These are phyloP conservation scores for Drosophila neonasuta DNA, from an alignment of 2,888 invertebrate species.

Conservation along the genomic window DNA sequence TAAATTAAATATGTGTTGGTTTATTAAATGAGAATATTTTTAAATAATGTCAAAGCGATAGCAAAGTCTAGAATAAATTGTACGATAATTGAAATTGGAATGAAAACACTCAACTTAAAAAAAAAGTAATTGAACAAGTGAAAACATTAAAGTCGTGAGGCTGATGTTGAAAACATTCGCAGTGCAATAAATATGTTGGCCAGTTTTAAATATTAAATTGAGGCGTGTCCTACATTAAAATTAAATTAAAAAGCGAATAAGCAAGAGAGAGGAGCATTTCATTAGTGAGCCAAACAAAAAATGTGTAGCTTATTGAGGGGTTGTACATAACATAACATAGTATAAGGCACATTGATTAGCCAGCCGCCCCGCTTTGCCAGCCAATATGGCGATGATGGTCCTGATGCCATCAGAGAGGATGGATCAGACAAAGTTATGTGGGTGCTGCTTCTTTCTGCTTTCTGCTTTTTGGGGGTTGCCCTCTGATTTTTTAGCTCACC, in stretches of 20 bases:
- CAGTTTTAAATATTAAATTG: not conserved
- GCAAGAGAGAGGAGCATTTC: slow-evolving; percentile 19
- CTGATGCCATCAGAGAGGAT: not conserved
- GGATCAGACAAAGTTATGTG: not conserved
- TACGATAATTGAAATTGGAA: too few species aligned
- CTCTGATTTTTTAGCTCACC: slow-evolving; percentile 23
- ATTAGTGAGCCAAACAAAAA: slow-evolving; percentile 10
- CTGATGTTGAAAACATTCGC: too few species aligned
- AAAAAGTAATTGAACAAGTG: too few species aligned
- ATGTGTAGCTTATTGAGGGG: slow-evolving; percentile 5
- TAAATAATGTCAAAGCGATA: too few species aligned
- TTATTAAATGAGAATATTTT: too few species aligned
- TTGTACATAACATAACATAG: not conserved
- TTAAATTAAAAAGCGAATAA: slow-evolving; percentile 39
- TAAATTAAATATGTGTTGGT: too few species aligned
- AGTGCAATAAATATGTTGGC: not conserved
- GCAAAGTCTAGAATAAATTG: too few species aligned
- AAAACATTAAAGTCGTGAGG: too few species aligned
- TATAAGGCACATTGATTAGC: slow-evolving; percentile 61
- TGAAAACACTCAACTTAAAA: too few species aligned
- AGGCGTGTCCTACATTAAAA: slow-evolving; percentile 20
- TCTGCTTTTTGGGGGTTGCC: slow-evolving; percentile 39
- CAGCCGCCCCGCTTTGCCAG: slow-evolving; percentile 33
- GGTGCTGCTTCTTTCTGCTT: slow-evolving; percentile 12
- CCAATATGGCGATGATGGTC: slow-evolving; percentile 30